phyloP scores from a whole-genome alignment of 2,888 invertebrate genomes.

The Gari tellinella region DNA sequence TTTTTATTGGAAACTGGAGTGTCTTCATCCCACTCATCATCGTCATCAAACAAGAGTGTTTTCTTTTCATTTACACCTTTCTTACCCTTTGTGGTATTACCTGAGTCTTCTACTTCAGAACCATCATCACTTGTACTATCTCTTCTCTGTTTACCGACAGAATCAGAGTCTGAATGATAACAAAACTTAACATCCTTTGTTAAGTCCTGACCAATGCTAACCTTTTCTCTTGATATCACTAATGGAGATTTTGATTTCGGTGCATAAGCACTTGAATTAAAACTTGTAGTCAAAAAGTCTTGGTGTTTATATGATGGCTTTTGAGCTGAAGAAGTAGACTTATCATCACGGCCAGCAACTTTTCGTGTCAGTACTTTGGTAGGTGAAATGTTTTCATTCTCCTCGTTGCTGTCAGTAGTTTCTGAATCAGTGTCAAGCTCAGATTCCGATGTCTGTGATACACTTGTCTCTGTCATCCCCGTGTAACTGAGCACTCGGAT shows the following conservation, averaged over 20 bases:
- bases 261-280: constrained; percentile 57
- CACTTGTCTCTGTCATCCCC: constrained; percentile 43
- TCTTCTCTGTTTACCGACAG: constrained; percentile 47
- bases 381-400: constrained; percentile 53
- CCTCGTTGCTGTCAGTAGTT: constrained; percentile 33
- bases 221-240: constrained; percentile 63
- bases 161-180: constrained; percentile 60
- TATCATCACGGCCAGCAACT: constrained; percentile 57
- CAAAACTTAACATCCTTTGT: constrained; percentile 46
- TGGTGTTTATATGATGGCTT: background rate
- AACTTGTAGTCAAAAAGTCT: constrained; percentile 38
- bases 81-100: constrained; percentile 9
- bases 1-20: constrained; percentile 41
- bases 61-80: constrained; percentile 46
- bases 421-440: constrained; percentile 50
- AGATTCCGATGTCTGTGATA: constrained; percentile 30
- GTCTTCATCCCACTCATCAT: constrained; percentile 72
- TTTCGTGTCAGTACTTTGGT: constrained; percentile 65
- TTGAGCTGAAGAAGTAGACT: constrained; percentile 26
- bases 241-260: constrained; percentile 61
- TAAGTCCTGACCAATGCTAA: constrained; percentile 3
- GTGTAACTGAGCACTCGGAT: constrained; percentile 49
- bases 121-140: constrained; percentile 48
- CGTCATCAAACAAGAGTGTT: constrained; percentile 72
- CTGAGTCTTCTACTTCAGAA: constrained; percentile 16